Base-by-base conservation (phyloP, 2,888 invertebrate genomes). In the Sisyra terminalis region DNA sequence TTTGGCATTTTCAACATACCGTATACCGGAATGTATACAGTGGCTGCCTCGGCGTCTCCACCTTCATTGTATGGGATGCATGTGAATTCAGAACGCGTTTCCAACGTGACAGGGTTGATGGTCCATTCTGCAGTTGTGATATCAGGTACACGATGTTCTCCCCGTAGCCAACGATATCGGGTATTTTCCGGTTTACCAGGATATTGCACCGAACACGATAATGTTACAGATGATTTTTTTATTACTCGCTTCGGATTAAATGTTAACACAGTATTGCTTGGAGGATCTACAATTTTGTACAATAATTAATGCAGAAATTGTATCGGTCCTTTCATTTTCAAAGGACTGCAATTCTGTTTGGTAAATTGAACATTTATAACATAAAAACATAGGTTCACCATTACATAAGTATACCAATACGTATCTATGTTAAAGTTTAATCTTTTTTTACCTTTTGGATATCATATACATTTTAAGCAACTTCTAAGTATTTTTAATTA, bases 1-100 rank as follows among this genome's bases (percentile, higher is more conserved):
- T 18, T 16, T 15, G 11, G 29, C n/a, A 37, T 38, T n/a, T 30
- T 38, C 43, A 42, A 53, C 62, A 64, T 61, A 78, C 78, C 76
- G 48, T 73, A 70, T 39, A 85, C 82, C 53, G 82, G 73, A 52
- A 87, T 72, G 53, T 71, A 71, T 43, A 75, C 71, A 29, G 72
- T 73, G 15, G 77, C 79, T 38, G 74, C 67, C 44, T 71, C 70
- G 40, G 85, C 82, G 51, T 79, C 76, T 0, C 92, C 93, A 1
- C 88, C 88, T 9, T 81, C 77, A 61, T 88, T 92, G 60, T 74
- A 73, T 0, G 89, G 89, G 50, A 79, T 73, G 57, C 94, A 94
- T 1, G 87, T 83, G 66, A 89, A 92, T 67, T 87, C 88, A 52
- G 86, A 85, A 47, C 87, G 74, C 40, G 86, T 85, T 57, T 86